Percentiles rank a stretch among this genome's conserved stretches.
These are phyloP conservation scores for Sphenodon punctatus DNA, from an alignment of 2,797 vertebrate species.

Conservation along the genomic window DNA sequence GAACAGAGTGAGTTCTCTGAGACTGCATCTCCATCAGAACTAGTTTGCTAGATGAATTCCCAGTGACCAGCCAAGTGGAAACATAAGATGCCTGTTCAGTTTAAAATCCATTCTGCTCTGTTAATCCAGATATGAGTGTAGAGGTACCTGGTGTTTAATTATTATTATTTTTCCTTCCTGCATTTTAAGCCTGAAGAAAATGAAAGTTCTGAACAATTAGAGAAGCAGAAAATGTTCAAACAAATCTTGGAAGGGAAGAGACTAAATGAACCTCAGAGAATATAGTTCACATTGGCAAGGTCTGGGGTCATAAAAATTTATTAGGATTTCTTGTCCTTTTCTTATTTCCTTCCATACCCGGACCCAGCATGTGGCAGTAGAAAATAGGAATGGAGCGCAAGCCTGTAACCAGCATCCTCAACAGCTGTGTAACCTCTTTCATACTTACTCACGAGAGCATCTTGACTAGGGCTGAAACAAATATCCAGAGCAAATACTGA, in stretches of 20 bases:
- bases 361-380: background rate
- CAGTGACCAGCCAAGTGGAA: conserved; percentile 11
- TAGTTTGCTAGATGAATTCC: conserved; percentile 19
- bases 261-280: conserved; percentile 34
- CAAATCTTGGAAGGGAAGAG: background rate
- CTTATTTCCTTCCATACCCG: background rate
- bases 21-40: background rate
- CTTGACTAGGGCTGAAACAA: no score
- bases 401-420: background rate
- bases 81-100: background rate
- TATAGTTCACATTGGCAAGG: conserved; percentile 9
- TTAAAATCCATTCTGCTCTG: conserved; percentile 52
- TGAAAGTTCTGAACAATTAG: conserved; percentile 27
- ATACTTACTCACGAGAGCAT: background rate
- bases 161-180: conserved; percentile 14
- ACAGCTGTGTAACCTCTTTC: background rate
- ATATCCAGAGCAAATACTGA: no score
- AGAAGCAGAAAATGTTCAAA: background rate
- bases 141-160: conserved; percentile 21
- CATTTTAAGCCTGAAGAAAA: background rate
- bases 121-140: conserved; percentile 31
- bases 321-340: background rate
- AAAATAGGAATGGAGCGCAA: background rate
- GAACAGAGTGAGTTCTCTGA: background rate
- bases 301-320: background rate